phyloP scores from a whole-genome alignment of 2,888 invertebrate genomes.

The Pheosia gnoma region DNA sequence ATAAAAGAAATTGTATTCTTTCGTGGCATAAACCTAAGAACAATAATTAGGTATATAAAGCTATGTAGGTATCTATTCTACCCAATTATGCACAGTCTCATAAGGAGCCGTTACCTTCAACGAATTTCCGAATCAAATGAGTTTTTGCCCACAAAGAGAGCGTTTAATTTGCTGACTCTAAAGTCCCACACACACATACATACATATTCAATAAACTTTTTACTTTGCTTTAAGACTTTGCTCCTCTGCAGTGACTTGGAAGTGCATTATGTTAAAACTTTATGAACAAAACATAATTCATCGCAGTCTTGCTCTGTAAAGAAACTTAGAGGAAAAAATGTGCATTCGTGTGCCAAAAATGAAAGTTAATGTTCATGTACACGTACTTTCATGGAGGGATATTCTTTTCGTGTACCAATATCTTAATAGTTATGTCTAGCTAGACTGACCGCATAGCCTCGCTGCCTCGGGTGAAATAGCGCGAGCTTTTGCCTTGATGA shows the following conservation, averaged over 20 bases:
- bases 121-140: not conserved
- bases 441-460: too few relatives aligned
- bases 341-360: constrained; percentile 11
- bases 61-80: too few relatives aligned
- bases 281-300: constrained; percentile 12
- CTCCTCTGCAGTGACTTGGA: not conserved
- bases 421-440: too few relatives aligned
- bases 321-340: not conserved
- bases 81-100: not conserved
- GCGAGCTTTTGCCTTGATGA: too few relatives aligned
- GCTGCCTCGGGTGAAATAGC: too few relatives aligned
- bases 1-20: too few relatives aligned
- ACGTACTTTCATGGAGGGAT: too few relatives aligned
- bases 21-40: too few relatives aligned
- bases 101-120: not conserved
- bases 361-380: constrained; percentile 4
- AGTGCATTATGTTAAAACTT: constrained; percentile 11
- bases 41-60: too few relatives aligned
- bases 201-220: constrained; percentile 16
- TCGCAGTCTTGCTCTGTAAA: constrained; percentile 1
- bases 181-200: not conserved
- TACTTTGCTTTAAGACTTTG: constrained; percentile 18
- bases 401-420: too few relatives aligned
- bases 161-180: not conserved
- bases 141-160: not conserved